Base-by-base conservation (phyloP, 2,113 vertebrate species). In the Apteryx owenii region DNA sequence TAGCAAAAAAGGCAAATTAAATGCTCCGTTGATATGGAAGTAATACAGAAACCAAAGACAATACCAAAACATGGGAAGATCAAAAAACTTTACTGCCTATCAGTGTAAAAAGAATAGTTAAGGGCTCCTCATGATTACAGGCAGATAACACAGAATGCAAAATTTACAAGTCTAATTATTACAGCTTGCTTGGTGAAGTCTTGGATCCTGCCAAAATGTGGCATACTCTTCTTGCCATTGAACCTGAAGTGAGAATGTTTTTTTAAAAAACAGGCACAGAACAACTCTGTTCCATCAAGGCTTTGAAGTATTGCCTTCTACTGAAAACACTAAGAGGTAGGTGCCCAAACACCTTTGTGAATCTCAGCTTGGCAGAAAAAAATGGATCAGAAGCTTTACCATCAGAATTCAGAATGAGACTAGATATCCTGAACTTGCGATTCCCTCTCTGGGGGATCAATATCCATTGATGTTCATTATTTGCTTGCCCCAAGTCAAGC, bases 181-280 rank as follows among this genome's bases (percentile, higher is more conserved):
- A 71, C 17, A 17, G 4, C 33, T 46, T 66, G 19, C 68, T 77
- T 84, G 19, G 13, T 9, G 25, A 89, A 21, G 23, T 68, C 44
- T 56, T 68, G 69, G 16, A 66, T n/a, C 33, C 23, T 56, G 29
- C 15, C 10, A 88, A 82, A 80, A 80, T 0, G 0, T 17, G 7
- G 31, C 31, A 51, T 76, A 9, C 5, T 68, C 40, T 54, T 90
- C 48, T 65, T 65, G 21, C 16, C 26, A 6, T 44, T 76, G 36
- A 94, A 94, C 71, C 7, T 65, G 12, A 90, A 38, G 31, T 65
- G 6, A 76, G 7, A 5, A 2, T 2, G 4, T 26, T 60, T 25
- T 13, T 78, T 36, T 68, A 12, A 14, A 16, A 29, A 48, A 8
- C 2, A 51, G 12, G 3, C 7, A 33, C 9, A 72, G 77, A 73